Base-by-base conservation (phyloP, 2,113 vertebrate species). In the Tetrao urogallus region DNA sequence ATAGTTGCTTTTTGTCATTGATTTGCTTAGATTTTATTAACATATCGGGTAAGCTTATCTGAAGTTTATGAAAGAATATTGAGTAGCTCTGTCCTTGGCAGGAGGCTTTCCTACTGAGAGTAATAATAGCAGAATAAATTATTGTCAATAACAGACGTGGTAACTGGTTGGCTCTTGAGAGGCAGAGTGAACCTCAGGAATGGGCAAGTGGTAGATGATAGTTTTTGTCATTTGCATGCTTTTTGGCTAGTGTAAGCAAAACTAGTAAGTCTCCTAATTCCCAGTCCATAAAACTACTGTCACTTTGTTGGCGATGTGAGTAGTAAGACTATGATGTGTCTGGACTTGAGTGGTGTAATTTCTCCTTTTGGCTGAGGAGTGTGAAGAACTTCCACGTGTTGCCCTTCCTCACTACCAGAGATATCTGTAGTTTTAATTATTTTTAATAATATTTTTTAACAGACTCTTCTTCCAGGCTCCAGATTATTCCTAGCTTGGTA, bases 51-150 rank as follows among this genome's bases (percentile, higher is more conserved):
- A 79, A 94, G 81, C 57, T 90, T 92, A 73, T 28, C 61, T 92
- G 57, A 81, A 94, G 20, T 69, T 96, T 57, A 86, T 94, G 91
- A 84, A 82, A 75, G 54, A 88, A 50, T 92, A 74, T 82, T 72
- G 69, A 95, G 32, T 65, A 69, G 20, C 85, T 83, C 22, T 91
- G 82, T 86, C 73, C 91, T 90, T 95, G 82, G 24, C 52, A 92
- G 57, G 42, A 88, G 86, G 27, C 38, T 86, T 95, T 92, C 89
- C 75, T 88, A 77, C 28, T 69, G 60, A 83, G 64, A 91, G 60
- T 86, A 93, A 92, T 95, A 88, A 94, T 86, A 22, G 76, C 40
- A 81, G 69, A 88, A 95, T 95, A 95, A 94, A 93, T 95, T 87
- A 91, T 72, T 90, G 93, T 91, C 75, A 91, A 16, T 84, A 77